phyloP scores from a whole-genome alignment of 2,113 vertebrate species.

The Scatophagus argus region DNA sequence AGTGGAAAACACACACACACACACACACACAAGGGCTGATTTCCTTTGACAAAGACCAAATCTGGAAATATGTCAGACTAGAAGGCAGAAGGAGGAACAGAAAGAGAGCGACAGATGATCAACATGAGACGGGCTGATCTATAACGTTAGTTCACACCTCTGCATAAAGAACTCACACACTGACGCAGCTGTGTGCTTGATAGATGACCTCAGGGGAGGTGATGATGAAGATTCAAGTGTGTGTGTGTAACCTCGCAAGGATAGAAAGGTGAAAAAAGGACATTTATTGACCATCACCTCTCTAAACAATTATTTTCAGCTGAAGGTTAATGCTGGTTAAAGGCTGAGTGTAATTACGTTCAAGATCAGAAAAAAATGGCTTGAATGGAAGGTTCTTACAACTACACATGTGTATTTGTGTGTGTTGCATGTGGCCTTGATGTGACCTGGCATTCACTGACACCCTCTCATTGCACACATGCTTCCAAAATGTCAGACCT shows the following conservation, averaged over 20 bases:
- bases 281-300: background rate
- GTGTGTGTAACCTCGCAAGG: background rate
- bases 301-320: constrained; percentile 5
- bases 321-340: constrained; percentile 27
- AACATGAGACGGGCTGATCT: constrained; percentile 27
- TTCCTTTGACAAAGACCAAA: background rate
- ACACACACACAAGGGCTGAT: background rate
- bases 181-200: constrained; percentile 49
- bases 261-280: constrained; percentile 13
- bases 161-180: constrained; percentile 32
- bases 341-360: background rate
- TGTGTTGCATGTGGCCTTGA: constrained; percentile 7
- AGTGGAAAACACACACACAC: background rate
- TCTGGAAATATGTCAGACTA: background rate
- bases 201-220: constrained; percentile 55
- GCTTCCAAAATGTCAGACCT: constrained; percentile 43
- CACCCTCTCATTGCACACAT: constrained; percentile 15
- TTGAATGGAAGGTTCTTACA: background rate
- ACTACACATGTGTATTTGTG: background rate
- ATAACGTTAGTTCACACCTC: constrained; percentile 64
- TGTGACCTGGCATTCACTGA: constrained; percentile 44
- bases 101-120: constrained; percentile 16
- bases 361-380: background rate
- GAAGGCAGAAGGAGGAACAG: constrained; percentile 1
- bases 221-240: constrained; percentile 44